Base-by-base conservation (phyloP, 2,797 vertebrate species). In the Carcharodon carcharias region DNA sequence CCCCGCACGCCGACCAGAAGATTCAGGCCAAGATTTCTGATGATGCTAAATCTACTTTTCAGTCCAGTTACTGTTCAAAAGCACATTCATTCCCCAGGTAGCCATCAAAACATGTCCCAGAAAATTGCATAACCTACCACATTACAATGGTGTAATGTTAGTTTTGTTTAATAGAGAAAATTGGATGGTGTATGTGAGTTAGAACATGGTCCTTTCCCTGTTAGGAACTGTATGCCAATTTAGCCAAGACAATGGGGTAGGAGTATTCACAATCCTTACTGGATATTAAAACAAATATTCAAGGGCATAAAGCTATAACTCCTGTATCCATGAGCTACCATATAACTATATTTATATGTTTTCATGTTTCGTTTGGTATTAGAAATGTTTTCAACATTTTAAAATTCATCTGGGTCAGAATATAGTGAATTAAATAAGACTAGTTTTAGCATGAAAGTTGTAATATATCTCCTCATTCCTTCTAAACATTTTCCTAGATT, bases 331-430 rank as follows among this genome's bases (percentile, higher is more conserved):
- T 23, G 40, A 85, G 4, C n/a, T 85, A 85, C 18, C 7, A 23
- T 45, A 21, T n/a, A 14, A 77, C 35, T 77, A 31, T 8, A n/a
- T 77, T 77, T n/a, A 73, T 77, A 40, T 63, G 14, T n/a, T 92
- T 1, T 65, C 1, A 67, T 40, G n/a, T 65, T 93, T 63, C 40
- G 40, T 21, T 88, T 63, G 26, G 35, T 7, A 65, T 65, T 40
- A 35, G 2, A 65, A 93, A 65, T 28, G 23, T 54, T 26, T 88
- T 28, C 85, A 65, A 65, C 5, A 40, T 63, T 92, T n/a, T 40
- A 26, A 94, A 45, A 94, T 94, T 94, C 3, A 94, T 65, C 92
- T 65, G 16, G n/a, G 23, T 94, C 63, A 45, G 58, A 94, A 94
- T 26, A 67, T 9, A 40, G 21, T 67, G 63, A 89, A 45, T 40